A percentile compares a stretch with the other conserved stretches of the same genome.
These are phyloP conservation scores for Ammodytes dubius DNA, from an alignment of 2,113 vertebrate genomes.

Conservation along the genomic window DNA sequence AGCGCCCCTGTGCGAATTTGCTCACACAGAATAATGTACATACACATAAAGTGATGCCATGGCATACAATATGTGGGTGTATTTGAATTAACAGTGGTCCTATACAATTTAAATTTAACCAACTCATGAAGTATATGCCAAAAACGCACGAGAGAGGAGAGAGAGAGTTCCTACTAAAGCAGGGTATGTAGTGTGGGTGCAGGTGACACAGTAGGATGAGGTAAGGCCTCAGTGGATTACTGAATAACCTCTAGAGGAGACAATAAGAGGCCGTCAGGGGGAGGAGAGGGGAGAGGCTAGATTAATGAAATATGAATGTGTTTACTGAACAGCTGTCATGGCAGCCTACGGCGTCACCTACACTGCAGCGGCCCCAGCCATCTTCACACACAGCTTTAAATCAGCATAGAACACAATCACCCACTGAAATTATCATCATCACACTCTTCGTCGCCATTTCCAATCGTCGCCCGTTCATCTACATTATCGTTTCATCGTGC, in stretches of 20 bases:
- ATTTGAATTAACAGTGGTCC: slow-evolving; percentile 35
- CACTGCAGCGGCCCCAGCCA: slow-evolving; percentile 55
- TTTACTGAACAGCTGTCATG: slow-evolving; percentile 74
- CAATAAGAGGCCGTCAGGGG: slow-evolving; percentile 68
- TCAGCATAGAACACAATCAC: slow-evolving; percentile 71
- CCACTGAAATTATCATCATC: slow-evolving; percentile 58
- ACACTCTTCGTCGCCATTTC: slow-evolving; percentile 67
- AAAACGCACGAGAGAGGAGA: slow-evolving; percentile 35
- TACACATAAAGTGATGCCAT: not conserved
- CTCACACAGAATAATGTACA: not conserved
- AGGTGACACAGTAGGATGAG: slow-evolving; percentile 60
- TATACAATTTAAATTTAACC: slow-evolving; percentile 52
- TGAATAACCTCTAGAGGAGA: slow-evolving; percentile 73
- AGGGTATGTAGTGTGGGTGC: slow-evolving; percentile 55
- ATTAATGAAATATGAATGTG: slow-evolving; percentile 82
- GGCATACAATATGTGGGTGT: slow-evolving; percentile 28
- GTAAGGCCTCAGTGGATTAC: slow-evolving; percentile 64
- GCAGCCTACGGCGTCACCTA: slow-evolving; percentile 50
- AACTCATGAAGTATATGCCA: slow-evolving; percentile 18
- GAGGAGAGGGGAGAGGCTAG: slow-evolving; percentile 60
- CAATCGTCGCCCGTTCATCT: slow-evolving; percentile 55
- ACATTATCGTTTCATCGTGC: slow-evolving; percentile 61
- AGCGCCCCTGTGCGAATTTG: not conserved
- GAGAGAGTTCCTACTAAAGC: slow-evolving; percentile 44
- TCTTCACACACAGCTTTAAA: slow-evolving; percentile 64